Conservation (phyloP, 1,140 invertebrate genomes). For the Palaemon carinicauda region DNA sequence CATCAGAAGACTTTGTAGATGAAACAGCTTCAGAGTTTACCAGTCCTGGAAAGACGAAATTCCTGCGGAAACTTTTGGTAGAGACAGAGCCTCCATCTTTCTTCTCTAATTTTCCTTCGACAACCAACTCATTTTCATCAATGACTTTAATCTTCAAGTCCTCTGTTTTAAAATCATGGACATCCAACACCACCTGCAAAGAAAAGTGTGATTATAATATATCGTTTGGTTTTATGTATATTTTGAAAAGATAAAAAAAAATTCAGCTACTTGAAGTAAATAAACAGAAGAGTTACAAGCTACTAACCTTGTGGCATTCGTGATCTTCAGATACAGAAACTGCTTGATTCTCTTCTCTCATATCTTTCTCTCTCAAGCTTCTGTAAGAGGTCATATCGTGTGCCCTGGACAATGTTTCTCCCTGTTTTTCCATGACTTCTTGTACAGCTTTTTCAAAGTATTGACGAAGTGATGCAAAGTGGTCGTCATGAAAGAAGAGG, state of each 20-base stretch:
- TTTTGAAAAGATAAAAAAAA: not conserved
- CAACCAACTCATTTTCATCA: too few species aligned
- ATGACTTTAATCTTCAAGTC: too few species aligned
- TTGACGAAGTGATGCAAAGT: constrained; percentile 15
- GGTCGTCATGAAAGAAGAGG: constrained; percentile 29
- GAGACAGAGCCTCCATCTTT: too few species aligned
- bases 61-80: too few species aligned
- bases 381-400: constrained; percentile 16
- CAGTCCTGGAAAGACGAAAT: too few species aligned
- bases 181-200: too few species aligned
- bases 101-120: too few species aligned
- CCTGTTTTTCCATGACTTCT: not conserved
- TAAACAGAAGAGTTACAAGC: not conserved
- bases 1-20: too few species aligned
- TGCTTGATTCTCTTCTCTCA: constrained; percentile 50
- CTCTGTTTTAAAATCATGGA: too few species aligned
- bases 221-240: too few species aligned
- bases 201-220: too few species aligned
- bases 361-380: constrained; percentile 16
- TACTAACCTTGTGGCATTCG: constrained; percentile 35
- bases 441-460: constrained; percentile 23
- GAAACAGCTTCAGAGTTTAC: too few species aligned
- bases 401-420: not conserved
- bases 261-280: not conserved
- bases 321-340: constrained; percentile 23